Conservation (phyloP, 2,113 vertebrate genomes). For the Leuciscus idus region DNA sequence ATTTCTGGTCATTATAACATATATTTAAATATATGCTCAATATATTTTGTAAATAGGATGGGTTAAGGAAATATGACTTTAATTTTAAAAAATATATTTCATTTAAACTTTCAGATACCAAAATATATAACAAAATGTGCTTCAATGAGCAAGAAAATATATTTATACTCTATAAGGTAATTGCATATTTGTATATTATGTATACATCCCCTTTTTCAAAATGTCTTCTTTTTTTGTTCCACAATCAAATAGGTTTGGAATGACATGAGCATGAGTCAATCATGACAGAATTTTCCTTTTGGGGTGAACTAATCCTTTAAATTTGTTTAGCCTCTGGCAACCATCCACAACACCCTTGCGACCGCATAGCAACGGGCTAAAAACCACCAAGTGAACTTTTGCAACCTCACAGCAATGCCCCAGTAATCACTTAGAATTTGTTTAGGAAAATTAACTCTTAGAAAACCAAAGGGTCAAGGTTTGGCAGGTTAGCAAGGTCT, state of each 20-base stretch:
- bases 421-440: neutral
- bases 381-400: conserved; percentile 7
- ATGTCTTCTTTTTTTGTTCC: neutral
- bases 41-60: too few relatives aligned
- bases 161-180: neutral
- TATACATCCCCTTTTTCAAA: too few relatives aligned
- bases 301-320: neutral
- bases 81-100: neutral
- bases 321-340: neutral
- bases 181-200: neutral
- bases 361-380: conserved; percentile 5
- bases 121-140: neutral
- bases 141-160: neutral
- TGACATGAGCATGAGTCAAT: neutral
- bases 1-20: too few relatives aligned
- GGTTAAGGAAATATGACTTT: too few relatives aligned
- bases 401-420: neutral
- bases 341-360: neutral
- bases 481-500: neutral
- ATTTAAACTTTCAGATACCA: neutral
- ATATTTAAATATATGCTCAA: too few relatives aligned
- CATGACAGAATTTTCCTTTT: neutral
- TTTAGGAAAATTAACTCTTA: neutral
- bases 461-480: neutral
- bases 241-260: neutral